phyloP scores from a whole-genome alignment of 2,113 vertebrate genomes.

The Pseudorectes ferrugineus region DNA sequence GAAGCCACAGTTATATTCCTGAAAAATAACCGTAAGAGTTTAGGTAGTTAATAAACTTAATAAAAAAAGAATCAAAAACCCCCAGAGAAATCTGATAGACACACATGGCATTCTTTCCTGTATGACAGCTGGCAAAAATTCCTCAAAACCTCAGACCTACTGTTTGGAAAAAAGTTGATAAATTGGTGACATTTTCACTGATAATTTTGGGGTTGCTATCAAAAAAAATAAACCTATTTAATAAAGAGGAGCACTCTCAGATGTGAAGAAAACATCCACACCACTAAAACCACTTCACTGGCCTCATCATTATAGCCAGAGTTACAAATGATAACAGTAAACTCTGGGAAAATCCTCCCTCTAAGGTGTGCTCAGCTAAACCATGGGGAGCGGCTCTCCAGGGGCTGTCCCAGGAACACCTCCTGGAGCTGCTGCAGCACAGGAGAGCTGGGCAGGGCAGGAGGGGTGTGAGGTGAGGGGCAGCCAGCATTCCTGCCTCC shows the following conservation, averaged over 20 bases:
- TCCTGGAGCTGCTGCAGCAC: neutral
- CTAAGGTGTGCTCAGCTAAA: too few relatives aligned
- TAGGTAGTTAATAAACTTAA: neutral
- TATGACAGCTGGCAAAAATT: neutral
- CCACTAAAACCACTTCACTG: neutral
- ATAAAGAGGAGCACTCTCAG: neutral
- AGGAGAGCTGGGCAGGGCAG: neutral
- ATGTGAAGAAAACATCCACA: neutral
- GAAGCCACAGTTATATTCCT: neutral
- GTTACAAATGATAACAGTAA: neutral
- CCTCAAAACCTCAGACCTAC: neutral
- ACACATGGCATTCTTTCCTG: neutral
- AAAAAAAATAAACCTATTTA: neutral
- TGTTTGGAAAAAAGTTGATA: neutral
- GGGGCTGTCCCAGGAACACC: neutral
- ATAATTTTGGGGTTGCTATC: neutral
- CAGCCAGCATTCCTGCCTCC: neutral
- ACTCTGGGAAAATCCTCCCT: neutral
- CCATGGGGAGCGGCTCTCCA: fast-evolving
- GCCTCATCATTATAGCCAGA: neutral
- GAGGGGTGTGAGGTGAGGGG: neutral
- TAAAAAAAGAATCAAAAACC: neutral
- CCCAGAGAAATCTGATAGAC: neutral
- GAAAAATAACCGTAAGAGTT: neutral
- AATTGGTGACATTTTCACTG: neutral